Evolutionary conservation across 2,797 vertebrate genomes (phyloP).

Genomic region (Scomberomorus guttatus): DNA sequence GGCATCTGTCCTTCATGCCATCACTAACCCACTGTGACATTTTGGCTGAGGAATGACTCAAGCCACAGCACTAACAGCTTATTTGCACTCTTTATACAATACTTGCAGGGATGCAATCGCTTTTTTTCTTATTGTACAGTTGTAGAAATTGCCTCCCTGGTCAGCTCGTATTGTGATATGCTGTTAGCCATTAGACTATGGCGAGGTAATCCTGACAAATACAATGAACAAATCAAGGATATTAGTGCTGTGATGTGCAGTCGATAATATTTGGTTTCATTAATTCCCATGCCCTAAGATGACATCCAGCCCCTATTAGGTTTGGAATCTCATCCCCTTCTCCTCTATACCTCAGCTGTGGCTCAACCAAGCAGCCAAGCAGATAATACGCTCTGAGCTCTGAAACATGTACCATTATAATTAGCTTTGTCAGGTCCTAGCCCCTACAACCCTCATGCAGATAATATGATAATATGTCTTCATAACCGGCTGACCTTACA

Average conservation of each 20-base stretch:
- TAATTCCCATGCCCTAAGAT: conserved; percentile 83
- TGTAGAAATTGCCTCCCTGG: conserved; percentile 36
- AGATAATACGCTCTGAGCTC: conserved; percentile 98
- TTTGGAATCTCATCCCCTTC: conserved; percentile 83
- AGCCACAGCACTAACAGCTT: conserved; percentile 70
- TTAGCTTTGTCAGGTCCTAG: conserved; percentile 99
- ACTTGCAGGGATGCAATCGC: conserved; percentile 42
- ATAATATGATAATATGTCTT: conserved; percentile 99
- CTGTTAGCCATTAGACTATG: conserved; percentile 60
- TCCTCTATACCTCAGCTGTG: conserved; percentile 90
- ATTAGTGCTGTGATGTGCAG: conserved; percentile 78
- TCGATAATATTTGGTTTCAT: conserved; percentile 87
- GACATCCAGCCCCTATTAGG: conserved; percentile 82
- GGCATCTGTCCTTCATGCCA: conserved; percentile 74
- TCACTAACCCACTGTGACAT: conserved; percentile 83
- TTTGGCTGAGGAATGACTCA: conserved; percentile 71
- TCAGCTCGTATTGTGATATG: conserved; percentile 61
- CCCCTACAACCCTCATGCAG: conserved; percentile 99
- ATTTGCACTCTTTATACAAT: conserved; percentile 67
- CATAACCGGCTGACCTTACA: conserved; percentile 99
- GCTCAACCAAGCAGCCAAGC: conserved; percentile 93
- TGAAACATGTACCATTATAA: conserved; percentile 99
- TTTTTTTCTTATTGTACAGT: conserved; percentile 44
- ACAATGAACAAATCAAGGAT: conserved; percentile 80
- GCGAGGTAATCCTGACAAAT: conserved; percentile 72